Evolutionary conservation across 2,797 vertebrate species (phyloP), one percentile per base, ranked within the genome.

Genomic region (Nannoperca australis): DNA sequence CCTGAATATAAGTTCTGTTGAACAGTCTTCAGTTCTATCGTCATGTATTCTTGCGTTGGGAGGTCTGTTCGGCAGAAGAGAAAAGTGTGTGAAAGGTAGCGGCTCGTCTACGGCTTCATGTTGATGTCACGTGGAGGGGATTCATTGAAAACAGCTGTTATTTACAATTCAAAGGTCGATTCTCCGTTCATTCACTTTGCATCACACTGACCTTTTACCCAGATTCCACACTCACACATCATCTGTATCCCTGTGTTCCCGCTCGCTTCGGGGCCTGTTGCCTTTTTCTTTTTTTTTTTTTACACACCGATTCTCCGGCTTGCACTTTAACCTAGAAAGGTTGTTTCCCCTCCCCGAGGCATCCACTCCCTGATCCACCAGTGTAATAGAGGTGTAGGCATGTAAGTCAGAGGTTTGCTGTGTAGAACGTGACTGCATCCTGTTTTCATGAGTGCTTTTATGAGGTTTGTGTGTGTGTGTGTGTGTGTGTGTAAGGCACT

Each of bases 281-380:
- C 42, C 44, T 73, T 67, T 60, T 74, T 55, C 7, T 53, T 79
- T 73, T 70, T 44, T 44, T 50, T 55, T 53, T 82, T 73, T 73
- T 44, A 68, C 74, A 76, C 75, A 68, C 65, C 1, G 10, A 40
- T 76, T 79, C 73, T 83, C 63, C 7, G 13, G 58, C 15, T 72
- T 90, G 91, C 86, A 84, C 93, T 93, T 93, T 92, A 83, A 88
- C 93, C 93, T 45, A 93, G 88, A 90, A 74, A 89, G 70, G 30
- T 44, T 0, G 42, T 79, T 76, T 73, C 75, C 65, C 40, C 36
- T 27, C 24, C 4, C 51, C 7, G 9, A 68, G 79, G 81, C 56
- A n/a, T 87, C 80, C 49, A 61, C 47, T n/a, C 67, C 40, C 58
- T 65, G 68, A 84, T 85, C 69, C 80, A 49, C 71, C 55, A 75